Evolutionary conservation across 1,140 invertebrate genomes (phyloP), one percentile per base, ranked within the genome.

Genomic region (Phortica variegata): DNA sequence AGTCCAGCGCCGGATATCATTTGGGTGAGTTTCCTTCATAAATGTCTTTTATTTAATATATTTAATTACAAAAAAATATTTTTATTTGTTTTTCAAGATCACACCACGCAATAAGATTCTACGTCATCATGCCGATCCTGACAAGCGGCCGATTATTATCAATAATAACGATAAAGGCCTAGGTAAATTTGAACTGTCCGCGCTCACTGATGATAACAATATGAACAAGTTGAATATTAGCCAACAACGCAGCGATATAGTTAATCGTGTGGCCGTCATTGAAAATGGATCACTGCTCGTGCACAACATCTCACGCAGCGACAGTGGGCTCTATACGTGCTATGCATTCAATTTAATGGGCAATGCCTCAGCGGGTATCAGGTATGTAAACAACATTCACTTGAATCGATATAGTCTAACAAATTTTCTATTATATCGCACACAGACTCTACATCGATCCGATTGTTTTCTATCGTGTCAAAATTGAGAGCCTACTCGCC

Each of bases 271-370:
- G 20, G 62, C 76, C 2, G 54, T 89, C 2, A 72, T 87, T 10
- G 78, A 82, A 20, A 87, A 89, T 60, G 88, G 88, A 5, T 85
- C 83, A 32, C 76, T 91, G 12, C 78, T 81, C 54, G 85, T 91
- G 23, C 75, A 79, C 19, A 80, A 83, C 43, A 77, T 90, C 15
- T 74, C 82, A 1, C 81, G 91, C 47, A 80, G 84, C 47, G 91
- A 95, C 77, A 87, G 88, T 54, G 94, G 94, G n/a, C 78, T 84
- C 31, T 97, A 95, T 77, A 84, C 85, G 31, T 97, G 94, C 71
- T 86, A 87, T 61, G 91, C 90, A 12, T 84, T 85, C 47, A 95
- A 94, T 78, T 84, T 89, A 9, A 81, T 88, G 39, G 86, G 86
- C 23, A 94, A 92, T 71, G 76, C 83, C 3, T 89, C 87, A 5